A percentile compares a stretch with the other conserved stretches of the same genome.
Evolutionary conservation across 2,113 vertebrate genomes (phyloP).

Genomic region (Urocynchramus pylzowi): DNA sequence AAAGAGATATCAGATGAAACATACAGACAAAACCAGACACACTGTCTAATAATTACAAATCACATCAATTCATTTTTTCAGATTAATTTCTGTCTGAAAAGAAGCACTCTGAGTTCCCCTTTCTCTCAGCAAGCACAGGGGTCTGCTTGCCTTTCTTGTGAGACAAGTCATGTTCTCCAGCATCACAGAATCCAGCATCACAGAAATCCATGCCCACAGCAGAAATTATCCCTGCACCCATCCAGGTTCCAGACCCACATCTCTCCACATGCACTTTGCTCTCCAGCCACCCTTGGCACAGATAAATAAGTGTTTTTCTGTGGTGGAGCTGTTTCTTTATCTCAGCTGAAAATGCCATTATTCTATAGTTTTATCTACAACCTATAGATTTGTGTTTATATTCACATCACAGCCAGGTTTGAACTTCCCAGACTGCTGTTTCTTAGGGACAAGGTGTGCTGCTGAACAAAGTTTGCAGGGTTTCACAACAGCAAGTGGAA

Average conservation of each 20-base stretch:
- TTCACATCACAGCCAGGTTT: not conserved
- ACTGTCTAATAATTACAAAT: not conserved
- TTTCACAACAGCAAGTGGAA: not conserved
- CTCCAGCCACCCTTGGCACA: not conserved
- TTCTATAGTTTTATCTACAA: not conserved
- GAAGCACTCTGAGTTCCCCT: not conserved
- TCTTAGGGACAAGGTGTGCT: not conserved
- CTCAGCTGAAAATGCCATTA: not conserved
- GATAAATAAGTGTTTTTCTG: not conserved
- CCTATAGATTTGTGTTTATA: too few relatives aligned
- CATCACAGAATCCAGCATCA: not conserved
- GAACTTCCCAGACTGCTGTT: not conserved
- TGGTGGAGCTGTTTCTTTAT: not conserved
- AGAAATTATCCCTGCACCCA: not conserved
- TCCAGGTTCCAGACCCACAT: not conserved
- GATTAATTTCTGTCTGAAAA: not conserved
- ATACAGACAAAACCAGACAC: not conserved
- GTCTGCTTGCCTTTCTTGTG: not conserved
- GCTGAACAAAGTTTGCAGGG: not conserved
- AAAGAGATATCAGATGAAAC: not conserved
- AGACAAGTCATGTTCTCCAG: not conserved
- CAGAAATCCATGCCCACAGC: not conserved
- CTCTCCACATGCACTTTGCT: not conserved
- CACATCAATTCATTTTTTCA: not conserved
- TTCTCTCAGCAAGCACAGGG: not conserved